Evolutionary conservation across 2,113 vertebrate species (phyloP).

Genomic region (Holacanthus passer): DNA sequence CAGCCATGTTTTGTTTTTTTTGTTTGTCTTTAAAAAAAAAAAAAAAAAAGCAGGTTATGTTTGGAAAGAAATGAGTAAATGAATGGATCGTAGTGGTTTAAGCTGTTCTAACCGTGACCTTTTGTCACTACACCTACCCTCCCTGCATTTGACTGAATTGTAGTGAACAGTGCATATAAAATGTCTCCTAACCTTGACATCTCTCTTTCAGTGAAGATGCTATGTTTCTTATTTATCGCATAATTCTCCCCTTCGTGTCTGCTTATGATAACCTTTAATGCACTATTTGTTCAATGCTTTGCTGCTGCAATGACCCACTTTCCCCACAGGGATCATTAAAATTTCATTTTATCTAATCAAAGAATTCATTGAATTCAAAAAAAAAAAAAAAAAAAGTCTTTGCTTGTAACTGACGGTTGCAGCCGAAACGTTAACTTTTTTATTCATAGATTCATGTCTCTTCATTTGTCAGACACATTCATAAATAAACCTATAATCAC

Average conservation of each 20-base stretch:
- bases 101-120: conserved; percentile 45
- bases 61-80: conserved; percentile 47
- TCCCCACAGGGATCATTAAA: conserved; percentile 62
- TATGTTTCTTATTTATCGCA: conserved; percentile 27
- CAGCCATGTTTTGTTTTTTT: no score
- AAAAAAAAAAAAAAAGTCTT: conserved; percentile 46
- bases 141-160: conserved; percentile 49
- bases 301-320: conserved; percentile 64
- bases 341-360: conserved; percentile 66
- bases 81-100: conserved; percentile 33
- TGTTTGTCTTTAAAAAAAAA: conserved; percentile 51
- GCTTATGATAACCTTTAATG: conserved; percentile 57
- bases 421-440: conserved; percentile 23
- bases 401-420: conserved; percentile 45
- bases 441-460: conserved; percentile 14
- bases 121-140: conserved; percentile 48
- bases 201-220: not conserved
- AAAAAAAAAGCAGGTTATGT: conserved; percentile 51
- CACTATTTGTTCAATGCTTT: conserved; percentile 59
- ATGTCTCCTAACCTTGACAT: conserved; percentile 36
- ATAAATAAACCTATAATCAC: conserved; percentile 57
- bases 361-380: conserved; percentile 52
- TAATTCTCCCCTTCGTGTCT: conserved; percentile 32
- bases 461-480: conserved; percentile 54
- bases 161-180: conserved; percentile 33